These are phyloP conservation scores for Achatina immaculata DNA, from an alignment of 1,140 invertebrate species.

Conservation along the genomic window DNA sequence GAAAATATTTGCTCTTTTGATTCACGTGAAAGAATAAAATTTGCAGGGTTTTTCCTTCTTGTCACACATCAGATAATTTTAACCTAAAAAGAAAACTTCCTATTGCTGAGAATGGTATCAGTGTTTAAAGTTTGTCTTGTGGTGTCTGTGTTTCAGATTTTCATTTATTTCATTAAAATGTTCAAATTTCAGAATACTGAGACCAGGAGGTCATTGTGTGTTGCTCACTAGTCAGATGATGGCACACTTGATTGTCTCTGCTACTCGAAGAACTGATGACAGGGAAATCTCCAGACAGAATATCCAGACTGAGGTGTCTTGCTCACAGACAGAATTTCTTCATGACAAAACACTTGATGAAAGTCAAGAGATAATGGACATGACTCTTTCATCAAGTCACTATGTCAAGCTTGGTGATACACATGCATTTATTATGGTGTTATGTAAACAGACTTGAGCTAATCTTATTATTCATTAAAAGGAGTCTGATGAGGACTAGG, in stretches of 20 bases:
- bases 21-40: too few relatives aligned
- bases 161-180: too few relatives aligned
- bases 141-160: too few relatives aligned
- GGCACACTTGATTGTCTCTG: background rate
- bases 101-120: too few relatives aligned
- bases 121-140: too few relatives aligned
- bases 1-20: too few relatives aligned
- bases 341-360: background rate
- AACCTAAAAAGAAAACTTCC: too few relatives aligned
- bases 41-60: too few relatives aligned
- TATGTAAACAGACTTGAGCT: too few relatives aligned
- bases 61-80: too few relatives aligned
- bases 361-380: background rate
- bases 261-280: background rate
- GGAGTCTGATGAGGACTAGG: too few relatives aligned
- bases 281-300: background rate
- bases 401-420: conserved; percentile 50
- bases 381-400: conserved; percentile 30
- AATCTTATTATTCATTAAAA: too few relatives aligned
- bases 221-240: conserved; percentile 40
- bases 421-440: conserved; percentile 43
- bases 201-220: conserved; percentile 37
- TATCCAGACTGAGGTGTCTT: background rate
- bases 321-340: background rate
- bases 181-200: conserved; percentile 43